Base-by-base conservation (phyloP, 2,797 vertebrate species). In the Amblyraja radiata region DNA sequence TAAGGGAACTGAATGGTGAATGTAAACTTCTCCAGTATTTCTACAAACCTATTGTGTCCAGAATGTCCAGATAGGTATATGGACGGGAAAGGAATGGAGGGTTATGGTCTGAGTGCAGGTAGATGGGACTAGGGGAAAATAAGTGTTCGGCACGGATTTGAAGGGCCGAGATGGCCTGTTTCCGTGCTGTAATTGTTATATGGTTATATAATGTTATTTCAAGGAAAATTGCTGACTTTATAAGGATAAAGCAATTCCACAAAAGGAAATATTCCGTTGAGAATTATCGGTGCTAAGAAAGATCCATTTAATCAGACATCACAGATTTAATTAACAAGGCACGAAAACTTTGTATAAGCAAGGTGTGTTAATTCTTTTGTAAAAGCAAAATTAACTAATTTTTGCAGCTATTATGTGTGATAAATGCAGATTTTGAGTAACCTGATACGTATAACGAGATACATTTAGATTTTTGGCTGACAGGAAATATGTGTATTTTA, bases 341-440 rank as follows among this genome's bases (percentile, higher is more conserved):
- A 61, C 4, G 23, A n/a, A 54, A 46, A 84, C 46, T 25, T 83
- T 39, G 54, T 84, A 58, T 54, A 84, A 61, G 13, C 46, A 28
- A 46, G 54, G 54, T 84, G 23, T n/a, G 25, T 84, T 84, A 61
- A 88, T 88, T 88, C 84, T 58, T 63, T 16, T 65, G 84, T 88
- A 61, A 32, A 65, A 65, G 32, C 61, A 63, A 88, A 88, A 65
- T 14, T 13, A 88, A 88, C 16, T 65, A 88, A 65, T 88, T 63
- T 88, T 58, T 8, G 3, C 80, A 16, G n/a, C 28, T 14, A 9
- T 83, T 58, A 83, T 83, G 9, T 83, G 46, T 58, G 46, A 23
- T 83, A 58, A 83, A 58, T 58, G 11, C 80, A 83, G 46, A 58
- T 25, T 46, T 83, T 11, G 1, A 58, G 80, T 83, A 58, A 25